Percentiles rank a stretch among this genome's conserved stretches.
Conservation (phyloP, 2,113 vertebrate genomes). For the Hucho hucho region DNA sequence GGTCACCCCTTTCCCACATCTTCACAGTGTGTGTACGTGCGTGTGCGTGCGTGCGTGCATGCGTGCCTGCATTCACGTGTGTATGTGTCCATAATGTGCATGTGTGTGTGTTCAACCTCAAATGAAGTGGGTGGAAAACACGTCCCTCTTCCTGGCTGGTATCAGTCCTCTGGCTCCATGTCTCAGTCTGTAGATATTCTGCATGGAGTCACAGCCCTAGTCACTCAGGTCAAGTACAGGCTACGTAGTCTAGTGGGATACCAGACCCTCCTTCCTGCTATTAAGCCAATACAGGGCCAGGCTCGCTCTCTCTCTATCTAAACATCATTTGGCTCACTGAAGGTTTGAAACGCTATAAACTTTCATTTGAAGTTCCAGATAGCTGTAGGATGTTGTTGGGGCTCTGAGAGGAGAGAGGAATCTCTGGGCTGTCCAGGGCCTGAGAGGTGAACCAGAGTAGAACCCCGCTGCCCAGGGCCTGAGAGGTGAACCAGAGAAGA, state of each 20-base stretch:
- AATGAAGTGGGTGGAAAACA: constrained; percentile 37
- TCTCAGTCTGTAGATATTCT: constrained; percentile 21
- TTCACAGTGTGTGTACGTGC: not conserved
- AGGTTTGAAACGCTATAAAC: constrained; percentile 72
- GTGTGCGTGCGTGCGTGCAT: not conserved
- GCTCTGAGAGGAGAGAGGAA: constrained; percentile 24
- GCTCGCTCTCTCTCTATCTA: constrained; percentile 43
- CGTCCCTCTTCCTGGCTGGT: constrained; percentile 62
- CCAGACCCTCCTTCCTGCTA: constrained; percentile 60
- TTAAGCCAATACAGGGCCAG: constrained; percentile 44
- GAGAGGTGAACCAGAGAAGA: too few species aligned
- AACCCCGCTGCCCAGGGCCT: too few species aligned
- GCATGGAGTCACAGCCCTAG: constrained; percentile 70
- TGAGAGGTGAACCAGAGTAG: too few species aligned
- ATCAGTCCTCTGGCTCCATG: constrained; percentile 69
- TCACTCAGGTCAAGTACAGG: constrained; percentile 78
- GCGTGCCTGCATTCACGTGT: too few species aligned
- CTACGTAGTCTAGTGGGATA: constrained; percentile 72
- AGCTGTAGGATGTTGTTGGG: constrained; percentile 54
- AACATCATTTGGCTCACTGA: constrained; percentile 78
- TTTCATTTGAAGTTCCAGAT: constrained; percentile 77
- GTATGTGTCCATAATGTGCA: too few species aligned
- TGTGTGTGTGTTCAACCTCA: not conserved
- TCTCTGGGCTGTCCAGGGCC: not conserved
- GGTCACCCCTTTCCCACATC: constrained; percentile 25